These are phyloP conservation scores for Silvanus unidentatus DNA, from an alignment of 2,888 invertebrate genomes.

Conservation along the genomic window DNA sequence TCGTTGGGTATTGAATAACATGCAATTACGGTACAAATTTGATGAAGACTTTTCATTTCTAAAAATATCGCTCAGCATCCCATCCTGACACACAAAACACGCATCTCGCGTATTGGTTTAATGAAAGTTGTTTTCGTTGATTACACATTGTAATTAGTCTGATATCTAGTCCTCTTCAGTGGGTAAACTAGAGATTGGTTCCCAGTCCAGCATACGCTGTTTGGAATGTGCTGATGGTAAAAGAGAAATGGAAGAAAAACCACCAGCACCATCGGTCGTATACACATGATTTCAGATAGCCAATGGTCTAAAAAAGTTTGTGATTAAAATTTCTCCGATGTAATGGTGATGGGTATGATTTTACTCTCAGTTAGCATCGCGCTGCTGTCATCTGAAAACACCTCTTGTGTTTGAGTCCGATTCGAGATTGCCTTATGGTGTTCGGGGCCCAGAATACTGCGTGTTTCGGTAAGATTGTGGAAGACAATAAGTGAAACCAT, in stretches of 20 bases:
- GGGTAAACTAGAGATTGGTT: too few species aligned
- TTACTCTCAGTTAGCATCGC: slow-evolving; percentile 35
- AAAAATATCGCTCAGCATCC: too few species aligned
- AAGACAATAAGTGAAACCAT: slow-evolving; percentile 29
- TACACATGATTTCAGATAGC: slow-evolving; percentile 29
- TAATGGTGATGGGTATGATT: slow-evolving; percentile 32
- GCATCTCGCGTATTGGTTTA: too few species aligned
- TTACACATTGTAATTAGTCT: too few species aligned
- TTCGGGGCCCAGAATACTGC: slow-evolving; percentile 5
- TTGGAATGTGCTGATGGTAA: slow-evolving; percentile 3
- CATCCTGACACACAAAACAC: too few species aligned
- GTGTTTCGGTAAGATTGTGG: slow-evolving; percentile 14
- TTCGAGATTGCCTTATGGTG: slow-evolving; percentile 12
- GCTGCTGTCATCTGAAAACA: slow-evolving; percentile 10
- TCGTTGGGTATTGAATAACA: too few species aligned
- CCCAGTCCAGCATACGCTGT: too few species aligned
- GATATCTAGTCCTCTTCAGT: too few species aligned
- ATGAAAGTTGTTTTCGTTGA: too few species aligned
- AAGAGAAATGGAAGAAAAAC: slow-evolving; percentile 35
- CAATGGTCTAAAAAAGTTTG: slow-evolving; percentile 37
- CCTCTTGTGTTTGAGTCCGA: slow-evolving; percentile 6
- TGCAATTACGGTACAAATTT: too few species aligned
- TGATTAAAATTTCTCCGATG: slow-evolving; percentile 41
- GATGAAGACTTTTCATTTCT: too few species aligned
- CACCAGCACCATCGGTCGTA: too few species aligned